Evolutionary conservation across 2,113 vertebrate species (phyloP), one percentile per base, ranked within the genome.

Genomic region (Leuciscus idus): DNA sequence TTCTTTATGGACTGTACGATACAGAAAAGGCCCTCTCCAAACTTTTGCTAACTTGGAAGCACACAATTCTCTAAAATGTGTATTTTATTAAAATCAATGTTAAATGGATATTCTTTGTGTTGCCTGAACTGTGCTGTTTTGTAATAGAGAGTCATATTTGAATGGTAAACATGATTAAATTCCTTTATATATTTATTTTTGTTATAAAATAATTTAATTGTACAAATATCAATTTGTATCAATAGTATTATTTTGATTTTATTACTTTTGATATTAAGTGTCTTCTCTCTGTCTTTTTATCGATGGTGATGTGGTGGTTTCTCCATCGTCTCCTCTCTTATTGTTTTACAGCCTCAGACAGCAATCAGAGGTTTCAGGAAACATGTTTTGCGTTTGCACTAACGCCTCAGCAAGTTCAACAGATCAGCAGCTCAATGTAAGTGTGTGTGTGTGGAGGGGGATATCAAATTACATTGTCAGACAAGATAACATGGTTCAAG

Each of bases 401-500:
- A 95, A 98, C 98, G 48, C 98, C 98, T 2, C 98, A 98, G 83
- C 98, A 99, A 95, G 98, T 99, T 92, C 98, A 99, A 89, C 98
- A 99, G 83, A 99, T 99, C 95, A 99, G 98, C 95, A 98, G 97
- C 83, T 99, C 98, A 72, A 99, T 99, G 98, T 99, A 95, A 97
- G 97, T 96, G 57, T 43, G n/a, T 43, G n/a, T 36, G 11, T 70
- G 13, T 36, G 19, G 7, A 43, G n/a, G 36, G 64, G 17, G 19
- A 17, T 2, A 4, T 55, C 59, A 39, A 33, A 50, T 80, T 26
- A 30, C 23, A 70, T 76, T 30, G 39, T 30, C 4, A 9, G 52
- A 12, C 21, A 43, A 50, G 26, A 36, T 77, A 43, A 26, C 46
- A 33, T 81, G 48, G 6, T 81, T 26, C 30, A 81, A 61, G 61